These are phyloP conservation scores for Rhinichthys osculus DNA, from an alignment of 2,797 vertebrate genomes.

Conservation along the genomic window DNA sequence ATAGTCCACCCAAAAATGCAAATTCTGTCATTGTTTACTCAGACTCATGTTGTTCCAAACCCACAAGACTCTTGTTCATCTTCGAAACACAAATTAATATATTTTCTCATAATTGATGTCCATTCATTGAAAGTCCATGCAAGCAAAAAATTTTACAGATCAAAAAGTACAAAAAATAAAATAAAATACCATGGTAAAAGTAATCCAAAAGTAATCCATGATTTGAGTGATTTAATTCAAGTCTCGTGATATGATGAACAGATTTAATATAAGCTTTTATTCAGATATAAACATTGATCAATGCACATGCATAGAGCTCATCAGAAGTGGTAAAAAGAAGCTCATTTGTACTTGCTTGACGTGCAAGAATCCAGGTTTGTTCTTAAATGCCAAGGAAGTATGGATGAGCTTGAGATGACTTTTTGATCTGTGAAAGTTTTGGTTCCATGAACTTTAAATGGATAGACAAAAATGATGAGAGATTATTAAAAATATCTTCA, in stretches of 20 bases:
- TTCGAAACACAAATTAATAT: not conserved
- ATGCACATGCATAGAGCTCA: not conserved
- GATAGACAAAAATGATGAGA: not conserved
- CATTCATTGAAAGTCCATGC: not conserved
- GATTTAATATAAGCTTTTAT: not conserved
- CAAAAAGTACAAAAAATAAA: not conserved
- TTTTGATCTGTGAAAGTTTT: not conserved
- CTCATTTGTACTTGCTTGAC: not conserved
- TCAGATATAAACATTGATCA: not conserved
- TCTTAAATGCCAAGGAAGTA: not conserved
- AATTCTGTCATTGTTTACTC: not conserved
- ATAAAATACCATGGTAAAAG: not conserved
- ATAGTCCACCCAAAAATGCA: not conserved
- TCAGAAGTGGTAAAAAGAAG: not conserved
- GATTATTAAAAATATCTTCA: no score
- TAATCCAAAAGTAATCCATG: not conserved
- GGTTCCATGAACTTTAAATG: not conserved
- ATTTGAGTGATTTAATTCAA: not conserved
- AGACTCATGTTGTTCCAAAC: not conserved
- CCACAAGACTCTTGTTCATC: not conserved
- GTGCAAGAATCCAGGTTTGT: not conserved
- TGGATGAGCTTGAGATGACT: not conserved
- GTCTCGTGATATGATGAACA: not conserved
- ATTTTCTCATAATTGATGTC: not conserved
- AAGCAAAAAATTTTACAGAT: not conserved